Base-by-base conservation (phyloP, 2,888 invertebrate species). In the Lissonota sp. region DNA sequence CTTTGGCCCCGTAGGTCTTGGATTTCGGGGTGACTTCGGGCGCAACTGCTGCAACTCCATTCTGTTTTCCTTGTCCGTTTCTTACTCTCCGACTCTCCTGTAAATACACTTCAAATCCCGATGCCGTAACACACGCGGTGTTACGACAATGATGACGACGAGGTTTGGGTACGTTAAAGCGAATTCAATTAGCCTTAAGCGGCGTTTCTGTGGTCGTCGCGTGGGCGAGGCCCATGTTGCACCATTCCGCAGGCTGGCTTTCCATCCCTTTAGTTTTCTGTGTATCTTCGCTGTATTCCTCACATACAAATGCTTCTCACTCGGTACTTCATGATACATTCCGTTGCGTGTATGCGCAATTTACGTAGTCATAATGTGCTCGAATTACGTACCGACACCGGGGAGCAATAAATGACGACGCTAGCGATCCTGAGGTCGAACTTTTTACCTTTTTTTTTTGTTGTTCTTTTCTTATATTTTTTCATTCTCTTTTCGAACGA, bases 111-210 rank as follows among this genome's bases (percentile, higher is more conserved):
- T 16, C 14, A 42, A n/a, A 16, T 39, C 37, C 39, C 46, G 42
- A 10, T 12, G 46, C 42, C 3, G 55, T 16, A 55, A 57, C 44
- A 60, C 51, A 66, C 57, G 53, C 42, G 42, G 37, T n/a, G 14
- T 69, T 60, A 72, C 26, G 73, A 62, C 69, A 44, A 69, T 58
- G 64, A 63, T 42, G 69, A 69, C 79, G 73, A 79, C 62, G 69
- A 63, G 67, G 37, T 67, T 49, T 10, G 72, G 60, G 55, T 74
- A 73, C 81, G 81, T 81, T 26, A 78, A 81, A 80, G 72, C 75
- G 83, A 86, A 89, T 88, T 88, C 88, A 88, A 88, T 88, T 88
- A 88, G 84, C 80, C 83, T 81, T 84, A 86, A 88, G 85, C 81
- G 87, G 82, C 83, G 74, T 87, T 84, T 87, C 82, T 88, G 88